A percentile compares a stretch with the other conserved stretches of the same genome.
Conservation (phyloP, 1,140 invertebrate species). For the Philopotamus ludificatus region DNA sequence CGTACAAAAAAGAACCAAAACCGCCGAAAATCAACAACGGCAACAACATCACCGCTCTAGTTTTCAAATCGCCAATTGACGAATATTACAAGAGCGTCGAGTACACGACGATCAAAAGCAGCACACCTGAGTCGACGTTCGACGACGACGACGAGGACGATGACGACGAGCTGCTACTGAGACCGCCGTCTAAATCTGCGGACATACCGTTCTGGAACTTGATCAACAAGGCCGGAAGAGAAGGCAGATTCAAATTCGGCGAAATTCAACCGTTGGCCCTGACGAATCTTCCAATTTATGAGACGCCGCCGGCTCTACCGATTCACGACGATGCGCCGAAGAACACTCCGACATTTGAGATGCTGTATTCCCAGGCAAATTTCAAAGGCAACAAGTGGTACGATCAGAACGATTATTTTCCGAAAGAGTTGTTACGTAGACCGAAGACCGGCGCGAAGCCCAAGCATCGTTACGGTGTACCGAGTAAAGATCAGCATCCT, state of each 20-base stretch:
- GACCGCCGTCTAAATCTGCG: conserved; percentile 4
- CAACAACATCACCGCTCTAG: conserved; percentile 16
- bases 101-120: conserved; percentile 9
- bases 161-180: neutral
- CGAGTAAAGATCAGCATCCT: conserved; percentile 40
- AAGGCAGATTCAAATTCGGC: conserved; percentile 11
- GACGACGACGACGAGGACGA: neutral
- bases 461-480: neutral
- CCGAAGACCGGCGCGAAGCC: conserved; percentile 40
- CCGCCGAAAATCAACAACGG: neutral
- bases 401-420: conserved; percentile 45
- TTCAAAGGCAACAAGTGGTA: conserved; percentile 41
- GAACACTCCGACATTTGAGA: conserved; percentile 26
- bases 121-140: neutral
- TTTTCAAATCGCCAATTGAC: conserved; percentile 23
- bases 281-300: conserved; percentile 31
- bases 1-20: neutral
- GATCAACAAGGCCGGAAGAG: conserved; percentile 10
- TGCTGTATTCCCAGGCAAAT: conserved; percentile 32
- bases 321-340: neutral
- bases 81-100: conserved; percentile 32
- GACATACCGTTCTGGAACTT: conserved; percentile 16
- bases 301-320: conserved; percentile 32
- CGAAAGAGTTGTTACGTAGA: conserved; percentile 43
- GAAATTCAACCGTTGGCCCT: conserved; percentile 31